Evolutionary conservation across 2,888 invertebrate species (phyloP).

Genomic region (Terebella lapidaria): DNA sequence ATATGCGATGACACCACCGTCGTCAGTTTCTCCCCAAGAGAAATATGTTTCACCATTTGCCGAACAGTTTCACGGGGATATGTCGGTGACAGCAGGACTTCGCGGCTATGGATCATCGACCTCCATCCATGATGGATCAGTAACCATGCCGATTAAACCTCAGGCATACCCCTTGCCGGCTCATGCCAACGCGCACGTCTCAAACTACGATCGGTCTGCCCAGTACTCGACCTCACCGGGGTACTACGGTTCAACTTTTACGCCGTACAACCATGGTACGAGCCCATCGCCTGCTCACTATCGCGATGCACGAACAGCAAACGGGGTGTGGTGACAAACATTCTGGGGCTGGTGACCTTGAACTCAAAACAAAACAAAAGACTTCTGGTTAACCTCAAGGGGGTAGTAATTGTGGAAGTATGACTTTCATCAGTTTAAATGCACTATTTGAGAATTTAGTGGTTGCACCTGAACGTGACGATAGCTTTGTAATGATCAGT

Average conservation of each 20-base stretch:
- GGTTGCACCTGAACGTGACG: too few relatives aligned
- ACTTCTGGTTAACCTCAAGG: too few relatives aligned
- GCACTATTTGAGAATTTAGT: too few relatives aligned
- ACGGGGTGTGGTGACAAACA: neutral
- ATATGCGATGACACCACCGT: constrained; percentile 88
- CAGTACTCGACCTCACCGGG: neutral
- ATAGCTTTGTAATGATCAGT: too few relatives aligned
- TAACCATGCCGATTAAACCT: constrained; percentile 23
- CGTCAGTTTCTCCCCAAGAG: constrained; percentile 92
- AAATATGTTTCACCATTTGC: constrained; percentile 54
- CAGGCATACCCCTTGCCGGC: constrained; percentile 27
- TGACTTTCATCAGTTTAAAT: too few relatives aligned
- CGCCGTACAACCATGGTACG: neutral
- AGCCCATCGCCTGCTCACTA: constrained; percentile 2
- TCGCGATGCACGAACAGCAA: neutral
- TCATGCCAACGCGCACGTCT: neutral
- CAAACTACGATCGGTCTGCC: neutral
- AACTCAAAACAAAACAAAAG: too few relatives aligned
- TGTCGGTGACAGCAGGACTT: constrained; percentile 2
- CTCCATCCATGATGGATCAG: constrained; percentile 2
- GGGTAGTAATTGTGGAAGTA: too few relatives aligned
- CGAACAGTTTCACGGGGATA: constrained; percentile 18
- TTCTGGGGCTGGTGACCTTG: too few relatives aligned
- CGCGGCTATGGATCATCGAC: constrained; percentile 7
- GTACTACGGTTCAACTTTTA: neutral